Evolutionary conservation across 2,797 vertebrate species (phyloP), one percentile per base, ranked within the genome.

Genomic region (Micropoecilia bifurca): DNA sequence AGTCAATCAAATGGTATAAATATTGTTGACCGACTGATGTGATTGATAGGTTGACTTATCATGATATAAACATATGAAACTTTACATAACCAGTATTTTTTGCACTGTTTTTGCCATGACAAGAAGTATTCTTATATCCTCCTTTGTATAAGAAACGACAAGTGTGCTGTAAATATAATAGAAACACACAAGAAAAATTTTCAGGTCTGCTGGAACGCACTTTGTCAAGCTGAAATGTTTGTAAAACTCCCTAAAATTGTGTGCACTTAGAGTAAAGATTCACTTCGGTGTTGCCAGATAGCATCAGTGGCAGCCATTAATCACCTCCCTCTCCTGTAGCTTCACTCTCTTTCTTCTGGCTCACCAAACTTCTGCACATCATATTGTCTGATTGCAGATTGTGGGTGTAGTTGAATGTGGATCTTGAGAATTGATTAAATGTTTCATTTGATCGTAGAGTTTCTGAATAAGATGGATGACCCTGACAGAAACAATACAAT

Each of bases 381-480:
- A 18, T 91, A 88, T 89, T 88, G 87, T 85, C 87, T 92, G 87
- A 76, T 82, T 86, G 69, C 80, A 83, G 78, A 76, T 74, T 76
- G 71, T 74, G 91, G 85, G 85, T 89, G 76, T 83, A 87, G 84
- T 88, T 53, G 77, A 81, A 91, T 91, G 80, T 77, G 66, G 82
- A 85, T 83, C 77, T 53, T 45, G 75, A 77, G 80, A 76, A 93
- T 91, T 87, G 90, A 94, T 93, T 92, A 84, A 91, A 87, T 85
- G 91, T 90, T 92, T 80, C 55, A 78, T 90, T 85, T 87, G 81
- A 92, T 92, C 87, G 80, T 78, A 82, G 88, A 78, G 71, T 75
- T 85, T 89, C 79, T 90, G 91, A 93, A 90, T 85, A 92, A 92
- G 88, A 94, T 83, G 87, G 87, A 92, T 92, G 88, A 85, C 69